Evolutionary conservation across 2,888 invertebrate species (phyloP).

Genomic region (Perizoma affinitatum): DNA sequence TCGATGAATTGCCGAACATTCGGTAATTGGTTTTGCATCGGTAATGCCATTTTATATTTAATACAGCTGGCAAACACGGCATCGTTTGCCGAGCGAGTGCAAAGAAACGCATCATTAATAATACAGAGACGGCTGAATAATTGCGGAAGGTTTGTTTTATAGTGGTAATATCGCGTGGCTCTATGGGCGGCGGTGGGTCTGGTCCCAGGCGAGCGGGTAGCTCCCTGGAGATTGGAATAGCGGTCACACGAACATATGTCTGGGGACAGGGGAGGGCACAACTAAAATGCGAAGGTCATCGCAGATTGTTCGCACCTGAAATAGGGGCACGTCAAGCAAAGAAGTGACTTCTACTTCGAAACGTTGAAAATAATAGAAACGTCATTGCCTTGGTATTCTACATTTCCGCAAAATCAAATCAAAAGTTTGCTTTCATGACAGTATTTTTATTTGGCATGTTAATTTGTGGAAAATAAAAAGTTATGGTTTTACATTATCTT

Average conservation of each 20-base stretch:
- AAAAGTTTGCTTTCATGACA: conserved; percentile 28
- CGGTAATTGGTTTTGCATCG: conserved; percentile 54
- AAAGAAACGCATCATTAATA: conserved; percentile 57
- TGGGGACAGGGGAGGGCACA: conserved; percentile 63
- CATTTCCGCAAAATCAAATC: conserved; percentile 28
- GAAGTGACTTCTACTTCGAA: conserved; percentile 71
- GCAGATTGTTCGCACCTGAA: conserved; percentile 72
- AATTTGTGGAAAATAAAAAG: conserved; percentile 40
- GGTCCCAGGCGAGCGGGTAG: conserved; percentile 58
- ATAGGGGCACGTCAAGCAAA: conserved; percentile 72
- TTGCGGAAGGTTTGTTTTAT: conserved; percentile 59
- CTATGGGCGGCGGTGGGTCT: conserved; percentile 55
- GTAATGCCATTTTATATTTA: conserved; percentile 53
- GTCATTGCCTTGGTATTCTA: conserved; percentile 11
- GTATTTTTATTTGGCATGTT: conserved; percentile 34
- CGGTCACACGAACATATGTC: conserved; percentile 66
- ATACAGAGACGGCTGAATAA: conserved; percentile 54
- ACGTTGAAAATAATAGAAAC: conserved; percentile 47
- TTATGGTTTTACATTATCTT: conserved; percentile 39
- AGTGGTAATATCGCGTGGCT: conserved; percentile 64
- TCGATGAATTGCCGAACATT: conserved; percentile 44
- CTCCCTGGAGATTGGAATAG: conserved; percentile 65
- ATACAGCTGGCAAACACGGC: conserved; percentile 42
- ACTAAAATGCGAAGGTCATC: conserved; percentile 76
- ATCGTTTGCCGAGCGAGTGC: conserved; percentile 45